Base-by-base conservation (phyloP, 2,888 invertebrate genomes). In the Eulithis testata region DNA sequence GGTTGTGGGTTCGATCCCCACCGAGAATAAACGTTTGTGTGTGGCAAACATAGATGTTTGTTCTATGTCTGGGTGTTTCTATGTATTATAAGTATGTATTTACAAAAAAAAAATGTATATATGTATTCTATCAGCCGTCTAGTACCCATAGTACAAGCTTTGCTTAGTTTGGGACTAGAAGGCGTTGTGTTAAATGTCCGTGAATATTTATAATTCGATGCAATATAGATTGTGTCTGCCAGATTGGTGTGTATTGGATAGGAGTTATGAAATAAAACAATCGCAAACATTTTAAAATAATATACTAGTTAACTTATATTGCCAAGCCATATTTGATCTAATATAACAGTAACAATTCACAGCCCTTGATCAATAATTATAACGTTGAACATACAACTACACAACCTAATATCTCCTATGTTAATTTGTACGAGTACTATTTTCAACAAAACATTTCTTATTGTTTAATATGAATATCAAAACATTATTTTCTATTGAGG, bases 281-380 rank as follows among this genome's bases (percentile, higher is more conserved):
- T 45, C 0, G 1, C 36, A 12, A 66, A 69, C 61, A 67, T 79
- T 80, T 71, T 69, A 67, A 72, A 79, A 74, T 78, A 66, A 73
- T 91, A 89, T 90, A 90, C 85, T 51, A 59, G 9, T 11, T 85
- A 83, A 87, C 86, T 81, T 81, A 87, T 88, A 89, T 86, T 86
- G 89, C 87, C 83, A 90, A 90, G 91, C 88, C 84, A 85, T 84
- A 85, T 86, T 79, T 81, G 77, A 79, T 84, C 83, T 88, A 87
- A 81, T 83, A 83, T 85, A 90, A 89, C 88, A 89, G 86, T 90
- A 91, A 91, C 89, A 91, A 87, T 90, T 92, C 92, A 92, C 91
- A 92, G 92, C 92, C 91, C 81, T 90, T 87, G 76, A 88, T 86
- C 81, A 86, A 85, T 85, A 49, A 64, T 81, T 78, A 79, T 76